Base-by-base conservation (phyloP, 1,140 invertebrate genomes). In the Drosophila lacteicornis region DNA sequence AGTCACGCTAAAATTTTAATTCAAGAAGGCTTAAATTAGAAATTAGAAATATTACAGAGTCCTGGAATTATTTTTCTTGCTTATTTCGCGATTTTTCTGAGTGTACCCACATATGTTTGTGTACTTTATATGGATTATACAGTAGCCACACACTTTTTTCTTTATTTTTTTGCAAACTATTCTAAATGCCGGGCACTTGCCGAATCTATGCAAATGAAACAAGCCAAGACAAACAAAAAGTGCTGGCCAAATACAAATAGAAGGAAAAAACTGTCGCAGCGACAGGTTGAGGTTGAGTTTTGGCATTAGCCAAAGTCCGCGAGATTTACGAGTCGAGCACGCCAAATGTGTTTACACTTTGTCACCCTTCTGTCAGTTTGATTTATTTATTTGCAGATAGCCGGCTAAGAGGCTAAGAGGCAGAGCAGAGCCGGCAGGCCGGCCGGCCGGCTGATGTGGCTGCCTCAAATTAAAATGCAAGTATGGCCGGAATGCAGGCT, bases 341-440 rank as follows among this genome's bases (percentile, higher is more conserved):
- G 85, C 85, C 86, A 90, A 90, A 90, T 91, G 90, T 91, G 90
- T 91, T 91, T 91, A 91, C 90, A 91, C 90, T 91, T 91, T 91
- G 90, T 91, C 90, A 91, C 90, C 90, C 90, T 91, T 91, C 90
- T 91, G 90, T 91, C 88, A 91, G 84, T 77, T 88, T 91, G 87
- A 91, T 91, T 91, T 91, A 91, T 91, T 87, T 87, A 83, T 91
- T 91, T 84, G 80, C 78, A 84, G 87, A 87, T 91, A 91, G 79
- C 78, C 80, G 80, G 68, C 79, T 68, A 76, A 71, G 50, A 63
- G 53, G 33, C 19, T 22, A 22, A 22, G 19, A 2, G 19, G 19
- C 60, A 67, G 56, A 43, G 43, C 58, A 13, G 50, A 45, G 59
- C 51, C 50, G 62, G 79, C 49, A 63, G 69, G 75, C 70, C 50